Evolutionary conservation across 2,797 vertebrate genomes (phyloP), one percentile per base, ranked within the genome.

Genomic region (Pseudochromis fuscus): DNA sequence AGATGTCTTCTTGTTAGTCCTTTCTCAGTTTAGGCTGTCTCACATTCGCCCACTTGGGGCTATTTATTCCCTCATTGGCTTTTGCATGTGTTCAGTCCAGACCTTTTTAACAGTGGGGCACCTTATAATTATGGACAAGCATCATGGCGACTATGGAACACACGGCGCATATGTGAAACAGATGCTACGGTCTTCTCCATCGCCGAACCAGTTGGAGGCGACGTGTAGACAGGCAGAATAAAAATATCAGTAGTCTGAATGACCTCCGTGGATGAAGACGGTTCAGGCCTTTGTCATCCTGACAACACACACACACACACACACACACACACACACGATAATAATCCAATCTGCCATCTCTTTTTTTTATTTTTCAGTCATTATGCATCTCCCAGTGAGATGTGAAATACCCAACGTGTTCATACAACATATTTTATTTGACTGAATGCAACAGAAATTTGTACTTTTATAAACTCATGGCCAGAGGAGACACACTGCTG

Each of bases 81-180:
- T 74, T 74, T 87, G 88, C 84, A 81, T 87, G 87, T 90, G 88
- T 91, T 90, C 79, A 63, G 81, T 37, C 63, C 76, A 72, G 87
- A 88, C 89, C 89, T 90, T 86, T 88, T 78, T 75, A 83, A 77
- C 87, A 87, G 85, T 60, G 79, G 81, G 88, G 79, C 87, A 87
- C 75, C 75, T 82, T 89, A 78, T 92, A 90, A 92, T 93, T 89
- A 88, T 87, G 90, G 92, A 91, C 86, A 89, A 79, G 87, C 88
- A 82, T 91, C 76, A 86, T 73, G 80, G 81, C 83, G 59, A 51
- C 83, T 63, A 72, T 65, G 65, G 69, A 87, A 84, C 84, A 83
- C 68, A 3, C 66, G 16, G 52, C 78, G 52, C 89, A 88, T 91
- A 92, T 92, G 92, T 75, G 81, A 74, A 90, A 50, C 90, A 91